Conservation (phyloP, 1,140 invertebrate species). For the Aphidius ervi region DNA sequence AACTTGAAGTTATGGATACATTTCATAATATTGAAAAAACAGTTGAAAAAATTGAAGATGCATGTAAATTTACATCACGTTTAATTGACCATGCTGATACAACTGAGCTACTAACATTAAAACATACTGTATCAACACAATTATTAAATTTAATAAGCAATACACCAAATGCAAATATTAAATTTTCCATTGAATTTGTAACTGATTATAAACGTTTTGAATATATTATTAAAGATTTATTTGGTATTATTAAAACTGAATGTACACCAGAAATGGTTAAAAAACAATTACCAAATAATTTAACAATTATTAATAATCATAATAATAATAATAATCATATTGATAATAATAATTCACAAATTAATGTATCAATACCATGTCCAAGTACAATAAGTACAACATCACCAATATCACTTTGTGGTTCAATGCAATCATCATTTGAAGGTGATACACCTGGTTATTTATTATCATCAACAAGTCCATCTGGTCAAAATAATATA, state of each 20-base stretch:
- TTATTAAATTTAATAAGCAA: conserved; percentile 74
- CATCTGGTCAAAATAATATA: conserved; percentile 51
- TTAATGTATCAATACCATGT: conserved; percentile 45
- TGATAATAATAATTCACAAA: conserved; percentile 24
- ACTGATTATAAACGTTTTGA: conserved; percentile 78
- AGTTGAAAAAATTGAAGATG: conserved; percentile 77
- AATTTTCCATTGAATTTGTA: conserved; percentile 76
- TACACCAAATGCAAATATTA: conserved; percentile 72
- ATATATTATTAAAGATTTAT: conserved; percentile 59
- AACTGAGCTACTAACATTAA: conserved; percentile 76
- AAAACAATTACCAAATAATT: conserved; percentile 22
- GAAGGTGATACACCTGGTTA: conserved; percentile 58
- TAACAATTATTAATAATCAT: conserved; percentile 15
- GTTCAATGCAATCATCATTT: conserved; percentile 73
- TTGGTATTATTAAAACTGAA: conserved; percentile 69
- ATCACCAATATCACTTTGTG: conserved; percentile 64
- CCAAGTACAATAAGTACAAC: conserved; percentile 56
- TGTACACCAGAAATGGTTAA: conserved; percentile 40
- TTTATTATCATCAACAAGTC: conserved; percentile 40
- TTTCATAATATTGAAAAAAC: conserved; percentile 76
- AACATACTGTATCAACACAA: conserved; percentile 70
- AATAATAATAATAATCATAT: conserved; percentile 6
- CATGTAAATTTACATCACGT: conserved; percentile 75
- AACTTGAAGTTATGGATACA: conserved; percentile 83
- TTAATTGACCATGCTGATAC: conserved; percentile 77